These are phyloP conservation scores for Megalonaias nervosa DNA, from an alignment of 1,140 invertebrate species.

Conservation along the genomic window DNA sequence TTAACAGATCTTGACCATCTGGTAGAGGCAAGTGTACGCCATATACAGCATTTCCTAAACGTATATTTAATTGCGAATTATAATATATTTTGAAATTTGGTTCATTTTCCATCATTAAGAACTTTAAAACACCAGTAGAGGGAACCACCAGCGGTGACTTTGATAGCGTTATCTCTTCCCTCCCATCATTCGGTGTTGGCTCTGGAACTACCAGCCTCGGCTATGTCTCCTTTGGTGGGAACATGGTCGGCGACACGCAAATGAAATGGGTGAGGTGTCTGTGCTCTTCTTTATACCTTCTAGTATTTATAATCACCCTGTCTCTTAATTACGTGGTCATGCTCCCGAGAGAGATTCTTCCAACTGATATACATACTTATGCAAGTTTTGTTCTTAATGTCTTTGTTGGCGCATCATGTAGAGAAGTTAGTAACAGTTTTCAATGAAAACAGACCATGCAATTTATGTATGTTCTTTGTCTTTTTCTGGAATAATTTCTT, in stretches of 20 bases:
- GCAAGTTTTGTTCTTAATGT: not conserved
- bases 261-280: conserved; percentile 13
- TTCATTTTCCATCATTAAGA: conserved; percentile 7
- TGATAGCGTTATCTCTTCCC: conserved; percentile 4
- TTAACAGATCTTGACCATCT: too few relatives aligned
- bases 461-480: too few relatives aligned
- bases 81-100: not conserved
- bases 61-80: too few relatives aligned
- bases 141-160: not conserved
- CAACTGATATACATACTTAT: not conserved
- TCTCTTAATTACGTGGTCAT: not conserved
- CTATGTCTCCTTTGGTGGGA: conserved; percentile 20
- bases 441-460: not conserved
- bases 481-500: too few relatives aligned
- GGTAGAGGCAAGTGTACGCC: too few relatives aligned
- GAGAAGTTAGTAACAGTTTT: not conserved
- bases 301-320: not conserved
- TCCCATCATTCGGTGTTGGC: conserved; percentile 13
- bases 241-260: conserved; percentile 6
- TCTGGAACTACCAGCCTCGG: not conserved
- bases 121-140: conserved; percentile 1
- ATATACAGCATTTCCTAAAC: too few relatives aligned
- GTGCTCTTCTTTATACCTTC: not conserved
- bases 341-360: not conserved
- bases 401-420: not conserved